A percentile compares a stretch with the other conserved stretches of the same genome.
Evolutionary conservation across 2,888 invertebrate species (phyloP).

Genomic region (Electrophaes corylata): DNA sequence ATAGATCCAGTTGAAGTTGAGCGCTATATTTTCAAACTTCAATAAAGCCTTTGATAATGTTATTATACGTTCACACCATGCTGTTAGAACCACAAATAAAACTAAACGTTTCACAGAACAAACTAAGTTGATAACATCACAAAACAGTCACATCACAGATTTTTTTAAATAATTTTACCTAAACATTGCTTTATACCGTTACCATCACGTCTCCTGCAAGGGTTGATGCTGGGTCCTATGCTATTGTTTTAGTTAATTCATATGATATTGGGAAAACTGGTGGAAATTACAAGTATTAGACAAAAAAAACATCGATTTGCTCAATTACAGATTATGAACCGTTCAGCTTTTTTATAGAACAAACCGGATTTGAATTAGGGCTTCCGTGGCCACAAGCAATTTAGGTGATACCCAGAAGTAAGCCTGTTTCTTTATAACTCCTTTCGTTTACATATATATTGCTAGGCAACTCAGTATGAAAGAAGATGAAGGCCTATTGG

Average conservation of each 20-base stretch:
- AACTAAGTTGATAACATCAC: conserved; percentile 37
- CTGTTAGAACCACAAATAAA: conserved; percentile 42
- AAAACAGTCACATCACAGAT: conserved; percentile 37
- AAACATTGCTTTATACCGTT: conserved; percentile 38
- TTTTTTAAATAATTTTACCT: conserved; percentile 30
- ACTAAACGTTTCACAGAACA: conserved; percentile 40
- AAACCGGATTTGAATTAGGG: too few relatives aligned
- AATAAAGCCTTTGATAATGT: conserved; percentile 34
- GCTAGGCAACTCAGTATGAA: background rate
- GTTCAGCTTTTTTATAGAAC: too few relatives aligned
- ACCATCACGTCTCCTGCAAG: conserved; percentile 39
- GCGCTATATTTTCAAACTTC: conserved; percentile 10
- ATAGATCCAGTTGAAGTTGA: conserved; percentile 4
- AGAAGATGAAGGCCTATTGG: background rate
- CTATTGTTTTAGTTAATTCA: conserved; percentile 7
- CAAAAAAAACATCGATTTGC: too few relatives aligned
- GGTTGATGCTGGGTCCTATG: conserved; percentile 47
- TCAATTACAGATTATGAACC: too few relatives aligned
- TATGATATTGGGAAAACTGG: too few relatives aligned
- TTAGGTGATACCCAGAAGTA: too few relatives aligned
- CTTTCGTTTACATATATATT: background rate
- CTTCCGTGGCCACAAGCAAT: too few relatives aligned
- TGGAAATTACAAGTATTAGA: too few relatives aligned
- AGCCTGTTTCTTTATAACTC: background rate
- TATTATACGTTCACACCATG: conserved; percentile 37